phyloP scores from a whole-genome alignment of 1,140 invertebrate genomes.

The Rhizoglyphus robini region DNA sequence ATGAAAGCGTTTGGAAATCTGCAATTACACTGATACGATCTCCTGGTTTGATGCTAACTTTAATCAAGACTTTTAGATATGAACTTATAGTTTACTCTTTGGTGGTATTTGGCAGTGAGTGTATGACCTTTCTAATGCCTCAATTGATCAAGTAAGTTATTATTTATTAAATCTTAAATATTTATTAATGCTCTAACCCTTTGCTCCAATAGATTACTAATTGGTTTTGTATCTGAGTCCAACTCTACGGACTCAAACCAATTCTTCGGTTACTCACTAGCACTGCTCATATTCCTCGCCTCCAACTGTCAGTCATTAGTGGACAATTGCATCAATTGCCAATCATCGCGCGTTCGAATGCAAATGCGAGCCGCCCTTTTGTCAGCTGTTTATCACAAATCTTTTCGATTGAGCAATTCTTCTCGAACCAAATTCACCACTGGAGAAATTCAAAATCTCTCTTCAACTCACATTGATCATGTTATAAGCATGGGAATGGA shows the following conservation, averaged over 20 bases:
- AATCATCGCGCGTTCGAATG: no score
- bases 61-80: conserved; percentile 56
- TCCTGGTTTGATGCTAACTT: conserved; percentile 29
- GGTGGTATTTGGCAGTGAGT: conserved; percentile 65
- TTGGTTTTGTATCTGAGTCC: no score
- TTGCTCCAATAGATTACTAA: no score
- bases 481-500: conserved; percentile 7
- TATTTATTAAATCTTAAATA: no score
- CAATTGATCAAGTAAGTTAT: conserved; percentile 39
- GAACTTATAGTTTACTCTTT: conserved; percentile 65
- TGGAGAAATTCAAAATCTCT: not conserved
- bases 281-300: not conserved
- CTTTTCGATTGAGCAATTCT: not conserved
- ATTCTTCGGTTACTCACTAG: not conserved
- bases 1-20: no score
- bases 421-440: no score
- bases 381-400: not conserved
- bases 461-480: not conserved
- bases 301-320: not conserved
- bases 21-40: no score
- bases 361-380: not conserved
- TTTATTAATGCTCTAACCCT: conserved; percentile 45
- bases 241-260: no score
- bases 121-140: conserved; percentile 74
- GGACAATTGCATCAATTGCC: not conserved